Evolutionary conservation across 2,888 invertebrate genomes (phyloP).

Genomic region (Prionchulus punctatus): DNA sequence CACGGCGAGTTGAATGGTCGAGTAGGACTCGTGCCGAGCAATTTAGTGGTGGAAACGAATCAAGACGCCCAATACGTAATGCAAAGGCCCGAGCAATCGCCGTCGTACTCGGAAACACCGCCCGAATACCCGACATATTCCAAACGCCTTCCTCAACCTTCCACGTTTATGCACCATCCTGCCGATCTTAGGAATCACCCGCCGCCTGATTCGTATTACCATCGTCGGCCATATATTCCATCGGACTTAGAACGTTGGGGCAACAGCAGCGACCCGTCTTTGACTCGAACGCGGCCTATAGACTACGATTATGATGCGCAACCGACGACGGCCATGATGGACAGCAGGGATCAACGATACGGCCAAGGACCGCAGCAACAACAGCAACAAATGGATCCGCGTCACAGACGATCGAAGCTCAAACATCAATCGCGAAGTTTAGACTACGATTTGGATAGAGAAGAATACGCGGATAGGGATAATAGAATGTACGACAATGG

Average conservation of each 20-base stretch:
- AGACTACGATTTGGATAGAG: conserved; percentile 4
- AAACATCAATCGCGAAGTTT: conserved; percentile 7
- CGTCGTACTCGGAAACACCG: too few species aligned
- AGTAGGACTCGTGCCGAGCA: conserved; percentile 80
- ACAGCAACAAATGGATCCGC: too few species aligned
- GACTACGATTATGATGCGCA: not conserved
- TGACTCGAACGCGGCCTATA: conserved; percentile 10
- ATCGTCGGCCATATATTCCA: not conserved
- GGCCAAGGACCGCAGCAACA: not conserved
- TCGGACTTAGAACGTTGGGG: conserved; percentile 1
- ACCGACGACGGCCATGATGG: conserved; percentile 4
- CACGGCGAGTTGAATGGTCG: conserved; percentile 57
- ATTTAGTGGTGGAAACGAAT: conserved; percentile 84
- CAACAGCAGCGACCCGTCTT: conserved; percentile 4
- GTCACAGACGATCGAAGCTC: conserved; percentile 2
- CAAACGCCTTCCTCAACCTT: too few species aligned
- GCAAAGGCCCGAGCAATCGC: too few species aligned
- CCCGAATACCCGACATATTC: too few species aligned
- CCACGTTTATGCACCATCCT: too few species aligned
- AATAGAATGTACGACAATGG: too few species aligned
- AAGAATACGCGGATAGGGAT: too few species aligned
- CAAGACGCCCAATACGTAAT: conserved; percentile 29
- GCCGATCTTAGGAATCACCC: not conserved
- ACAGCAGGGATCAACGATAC: not conserved
- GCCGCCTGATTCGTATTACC: not conserved